Conservation (phyloP, 2,888 invertebrate genomes). For the Tiliacea aurago region DNA sequence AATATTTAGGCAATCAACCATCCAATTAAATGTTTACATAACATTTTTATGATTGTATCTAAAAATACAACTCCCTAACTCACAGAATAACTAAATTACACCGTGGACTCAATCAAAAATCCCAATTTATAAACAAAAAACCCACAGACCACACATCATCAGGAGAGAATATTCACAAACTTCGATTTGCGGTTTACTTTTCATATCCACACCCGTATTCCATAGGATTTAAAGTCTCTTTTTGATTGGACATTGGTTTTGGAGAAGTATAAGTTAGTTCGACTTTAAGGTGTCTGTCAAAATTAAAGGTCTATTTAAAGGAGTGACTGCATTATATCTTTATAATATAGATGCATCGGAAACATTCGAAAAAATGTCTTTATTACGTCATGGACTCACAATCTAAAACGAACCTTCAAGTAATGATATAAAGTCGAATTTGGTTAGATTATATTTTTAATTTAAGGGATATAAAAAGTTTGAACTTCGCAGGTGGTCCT, state of each 20-base stretch:
- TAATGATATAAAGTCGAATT: constrained; percentile 15
- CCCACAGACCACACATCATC: constrained; percentile 65
- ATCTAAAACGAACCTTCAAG: constrained; percentile 17
- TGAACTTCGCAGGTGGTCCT: constrained; percentile 68
- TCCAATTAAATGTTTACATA: constrained; percentile 54
- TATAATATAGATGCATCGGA: constrained; percentile 60
- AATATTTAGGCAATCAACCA: constrained; percentile 47
- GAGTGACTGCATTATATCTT: constrained; percentile 77
- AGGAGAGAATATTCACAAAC: constrained; percentile 43
- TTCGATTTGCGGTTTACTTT: background rate
- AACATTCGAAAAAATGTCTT: constrained; percentile 43
- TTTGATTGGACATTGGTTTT: constrained; percentile 5
- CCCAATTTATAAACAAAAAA: constrained; percentile 64
- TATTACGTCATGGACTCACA: background rate
- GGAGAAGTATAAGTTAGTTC: constrained; percentile 2
- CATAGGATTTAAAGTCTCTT: background rate
- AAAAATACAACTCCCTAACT: constrained; percentile 57
- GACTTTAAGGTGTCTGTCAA: constrained; percentile 70
- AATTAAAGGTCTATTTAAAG: constrained; percentile 75
- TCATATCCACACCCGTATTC: background rate
- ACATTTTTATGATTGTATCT: constrained; percentile 34
- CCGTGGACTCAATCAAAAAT: constrained; percentile 63
- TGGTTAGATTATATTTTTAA: background rate
- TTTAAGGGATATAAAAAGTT: constrained; percentile 40
- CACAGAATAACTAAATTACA: constrained; percentile 63